Percentiles rank a stretch among this genome's conserved stretches.
Evolutionary conservation across 2,888 invertebrate genomes (phyloP).

Genomic region (Mellilla xanthometata): DNA sequence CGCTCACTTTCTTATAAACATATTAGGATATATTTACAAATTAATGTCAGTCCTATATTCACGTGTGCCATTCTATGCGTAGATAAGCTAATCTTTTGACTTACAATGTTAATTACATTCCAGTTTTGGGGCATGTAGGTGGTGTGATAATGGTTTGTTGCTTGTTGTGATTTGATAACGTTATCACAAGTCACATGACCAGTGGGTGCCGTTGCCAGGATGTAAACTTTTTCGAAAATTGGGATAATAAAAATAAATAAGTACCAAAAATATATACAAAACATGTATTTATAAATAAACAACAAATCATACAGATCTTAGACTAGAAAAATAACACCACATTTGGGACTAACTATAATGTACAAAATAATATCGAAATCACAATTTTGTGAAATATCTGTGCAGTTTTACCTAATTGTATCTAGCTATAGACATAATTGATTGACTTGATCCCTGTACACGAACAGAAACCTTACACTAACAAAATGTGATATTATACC

Average conservation of each 20-base stretch:
- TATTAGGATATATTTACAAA: too few relatives aligned
- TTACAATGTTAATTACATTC: constrained; percentile 3
- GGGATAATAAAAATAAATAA: too few relatives aligned
- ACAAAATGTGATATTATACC: too few relatives aligned
- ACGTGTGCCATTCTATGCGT: background rate
- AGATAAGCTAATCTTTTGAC: too few relatives aligned
- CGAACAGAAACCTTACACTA: too few relatives aligned
- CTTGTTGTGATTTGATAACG: constrained; percentile 11
- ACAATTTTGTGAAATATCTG: background rate
- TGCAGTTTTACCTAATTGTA: too few relatives aligned
- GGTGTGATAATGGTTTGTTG: background rate
- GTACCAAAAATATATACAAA: constrained; percentile 14
- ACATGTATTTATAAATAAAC: constrained; percentile 32
- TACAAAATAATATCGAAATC: constrained; percentile 3
- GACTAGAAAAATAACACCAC: constrained; percentile 28
- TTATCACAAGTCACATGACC: background rate
- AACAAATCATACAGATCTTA: constrained; percentile 31
- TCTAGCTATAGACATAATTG: too few relatives aligned
- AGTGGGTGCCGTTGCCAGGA: background rate
- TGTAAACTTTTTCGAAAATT: background rate
- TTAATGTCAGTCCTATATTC: too few relatives aligned
- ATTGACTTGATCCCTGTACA: too few relatives aligned
- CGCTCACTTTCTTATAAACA: too few relatives aligned
- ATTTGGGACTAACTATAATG: constrained; percentile 1
- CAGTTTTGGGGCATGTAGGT: constrained; percentile 1